A percentile compares a stretch with the other conserved stretches of the same genome.
phyloP scores from a whole-genome alignment of 2,113 vertebrate genomes.

The Columba janthina region DNA sequence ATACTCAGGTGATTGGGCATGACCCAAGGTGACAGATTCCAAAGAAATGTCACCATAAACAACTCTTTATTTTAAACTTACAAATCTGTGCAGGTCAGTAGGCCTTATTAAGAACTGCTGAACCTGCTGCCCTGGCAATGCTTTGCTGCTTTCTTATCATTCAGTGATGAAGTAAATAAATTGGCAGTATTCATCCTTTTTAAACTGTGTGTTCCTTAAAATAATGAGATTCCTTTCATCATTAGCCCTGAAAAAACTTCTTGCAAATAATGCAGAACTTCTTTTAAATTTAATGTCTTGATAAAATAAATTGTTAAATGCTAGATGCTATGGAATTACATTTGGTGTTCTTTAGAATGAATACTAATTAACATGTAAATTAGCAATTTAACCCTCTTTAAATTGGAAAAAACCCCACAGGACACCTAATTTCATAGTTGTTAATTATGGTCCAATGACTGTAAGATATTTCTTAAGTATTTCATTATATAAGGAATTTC shows the following conservation, averaged over 20 bases:
- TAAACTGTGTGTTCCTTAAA: slow-evolving; percentile 33
- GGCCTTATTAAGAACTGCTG: slow-evolving; percentile 19
- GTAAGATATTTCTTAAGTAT: slow-evolving; percentile 59
- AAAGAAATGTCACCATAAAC: slow-evolving; percentile 71
- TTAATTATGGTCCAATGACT: slow-evolving; percentile 46
- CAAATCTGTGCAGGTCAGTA: slow-evolving; percentile 5
- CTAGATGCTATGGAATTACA: slow-evolving; percentile 59
- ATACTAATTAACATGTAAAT: slow-evolving; percentile 73
- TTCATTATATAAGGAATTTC: slow-evolving; percentile 56
- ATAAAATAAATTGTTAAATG: slow-evolving; percentile 65
- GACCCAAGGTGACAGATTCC: slow-evolving; percentile 46
- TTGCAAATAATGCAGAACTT: slow-evolving; percentile 17
- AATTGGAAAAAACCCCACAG: slow-evolving; percentile 29
- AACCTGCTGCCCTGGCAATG: background rate
- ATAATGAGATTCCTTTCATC: slow-evolving; percentile 58
- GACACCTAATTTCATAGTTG: slow-evolving; percentile 70
- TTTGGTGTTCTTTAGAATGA: slow-evolving; percentile 54
- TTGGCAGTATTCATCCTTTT: slow-evolving; percentile 25
- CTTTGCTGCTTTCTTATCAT: slow-evolving; percentile 14
- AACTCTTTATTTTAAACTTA: slow-evolving; percentile 52
- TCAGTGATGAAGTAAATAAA: slow-evolving; percentile 49
- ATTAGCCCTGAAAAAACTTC: slow-evolving; percentile 14
- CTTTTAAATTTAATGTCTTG: slow-evolving; percentile 56
- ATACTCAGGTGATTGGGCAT: background rate
- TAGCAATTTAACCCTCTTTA: slow-evolving; percentile 68